phyloP scores from a whole-genome alignment of 2,113 vertebrate species.

The Odocoileus hemionus region DNA sequence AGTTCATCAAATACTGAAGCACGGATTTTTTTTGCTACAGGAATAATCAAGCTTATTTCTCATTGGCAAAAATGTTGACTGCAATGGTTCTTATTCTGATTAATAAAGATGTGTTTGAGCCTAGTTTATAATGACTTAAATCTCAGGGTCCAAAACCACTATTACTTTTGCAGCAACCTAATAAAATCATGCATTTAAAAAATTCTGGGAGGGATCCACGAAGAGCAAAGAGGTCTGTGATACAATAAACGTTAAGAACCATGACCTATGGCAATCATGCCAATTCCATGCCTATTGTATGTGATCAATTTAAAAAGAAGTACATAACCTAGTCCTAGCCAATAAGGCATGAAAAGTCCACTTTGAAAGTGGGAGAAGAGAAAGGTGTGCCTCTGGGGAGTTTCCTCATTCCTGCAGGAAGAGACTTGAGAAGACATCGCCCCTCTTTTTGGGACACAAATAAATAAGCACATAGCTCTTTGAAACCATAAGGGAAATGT shows the following conservation, averaged over 20 bases:
- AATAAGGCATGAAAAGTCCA: slow-evolving; percentile 31
- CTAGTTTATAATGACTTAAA: neutral
- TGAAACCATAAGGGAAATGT: neutral
- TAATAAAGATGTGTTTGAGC: neutral
- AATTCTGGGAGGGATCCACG: neutral
- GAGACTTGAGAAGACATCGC: neutral
- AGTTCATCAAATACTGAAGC: neutral
- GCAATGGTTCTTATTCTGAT: neutral
- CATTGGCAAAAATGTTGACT: neutral
- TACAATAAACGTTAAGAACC: slow-evolving; percentile 15
- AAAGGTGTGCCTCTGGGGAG: neutral
- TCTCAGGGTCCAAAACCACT: neutral
- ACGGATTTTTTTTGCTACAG: neutral
- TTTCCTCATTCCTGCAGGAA: slow-evolving; percentile 29
- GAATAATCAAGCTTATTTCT: neutral
- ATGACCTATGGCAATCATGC: neutral
- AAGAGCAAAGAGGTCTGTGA: neutral
- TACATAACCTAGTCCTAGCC: neutral
- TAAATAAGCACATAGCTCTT: neutral
- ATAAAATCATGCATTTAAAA: slow-evolving; percentile 7
- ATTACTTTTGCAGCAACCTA: neutral
- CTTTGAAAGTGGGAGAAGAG: neutral
- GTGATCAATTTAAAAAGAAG: slow-evolving; percentile 12
- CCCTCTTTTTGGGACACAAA: neutral
- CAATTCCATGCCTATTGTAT: neutral